phyloP scores from a whole-genome alignment of 1,140 invertebrate species.

The Leptoteleia sp. region DNA sequence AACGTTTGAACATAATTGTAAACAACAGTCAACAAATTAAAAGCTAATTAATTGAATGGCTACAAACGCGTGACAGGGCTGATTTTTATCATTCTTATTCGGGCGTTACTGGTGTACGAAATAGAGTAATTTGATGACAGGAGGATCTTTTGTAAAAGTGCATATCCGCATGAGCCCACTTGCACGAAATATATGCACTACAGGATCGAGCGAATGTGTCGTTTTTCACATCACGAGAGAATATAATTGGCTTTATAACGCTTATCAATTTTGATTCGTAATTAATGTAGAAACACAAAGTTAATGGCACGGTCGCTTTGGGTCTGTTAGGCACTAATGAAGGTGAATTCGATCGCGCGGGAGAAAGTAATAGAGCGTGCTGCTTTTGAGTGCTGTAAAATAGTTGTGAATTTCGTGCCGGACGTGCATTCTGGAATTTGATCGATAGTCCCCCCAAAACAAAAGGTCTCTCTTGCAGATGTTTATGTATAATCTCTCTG shows the following conservation, averaged over 20 bases:
- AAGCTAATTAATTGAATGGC: too few relatives aligned
- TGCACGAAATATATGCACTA: slow-evolving; percentile 1
- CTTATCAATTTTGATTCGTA: slow-evolving; percentile 36
- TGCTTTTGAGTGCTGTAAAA: slow-evolving; percentile 30
- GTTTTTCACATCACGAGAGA: slow-evolving; percentile 30
- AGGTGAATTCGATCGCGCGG: slow-evolving; percentile 32
- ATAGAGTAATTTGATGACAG: not conserved
- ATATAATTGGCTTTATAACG: slow-evolving; percentile 30
- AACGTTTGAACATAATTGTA: too few relatives aligned
- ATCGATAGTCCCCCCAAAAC: slow-evolving; percentile 38
- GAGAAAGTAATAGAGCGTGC: slow-evolving; percentile 50
- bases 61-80: too few relatives aligned
- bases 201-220: slow-evolving; percentile 6
- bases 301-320: slow-evolving; percentile 31
- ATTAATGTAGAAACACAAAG: slow-evolving; percentile 32
- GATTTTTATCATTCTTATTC: not conserved
- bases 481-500: slow-evolving; percentile 50
- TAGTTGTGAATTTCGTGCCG: slow-evolving; percentile 16
- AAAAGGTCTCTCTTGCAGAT: slow-evolving; percentile 43
- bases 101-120: not conserved
- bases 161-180: not conserved
- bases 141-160: not conserved
- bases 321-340: slow-evolving; percentile 63
- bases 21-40: too few relatives aligned
- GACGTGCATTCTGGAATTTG: slow-evolving; percentile 12